Conservation (phyloP, 2,113 vertebrate species). For the Upupa epops region DNA sequence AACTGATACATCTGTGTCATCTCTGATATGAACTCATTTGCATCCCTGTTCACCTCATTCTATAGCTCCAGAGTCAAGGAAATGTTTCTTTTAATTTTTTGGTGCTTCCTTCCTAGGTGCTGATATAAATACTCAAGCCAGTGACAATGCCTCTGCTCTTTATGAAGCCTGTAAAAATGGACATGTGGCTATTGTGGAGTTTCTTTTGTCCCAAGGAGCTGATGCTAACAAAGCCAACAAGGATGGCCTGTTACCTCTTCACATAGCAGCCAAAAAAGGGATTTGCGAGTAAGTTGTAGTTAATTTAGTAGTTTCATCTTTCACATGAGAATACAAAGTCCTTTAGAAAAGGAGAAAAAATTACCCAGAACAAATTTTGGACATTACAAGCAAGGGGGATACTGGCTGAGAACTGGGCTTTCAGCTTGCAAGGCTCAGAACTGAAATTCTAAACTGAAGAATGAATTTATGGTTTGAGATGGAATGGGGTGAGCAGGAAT, state of each 20-base stretch:
- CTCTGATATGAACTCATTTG: neutral
- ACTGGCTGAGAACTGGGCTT: neutral
- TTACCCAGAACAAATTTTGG: neutral
- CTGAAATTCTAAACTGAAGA: neutral
- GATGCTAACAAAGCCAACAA: constrained; percentile 90
- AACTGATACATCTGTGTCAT: neutral
- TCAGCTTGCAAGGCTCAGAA: neutral
- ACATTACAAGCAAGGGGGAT: neutral
- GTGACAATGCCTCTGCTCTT: constrained; percentile 86
- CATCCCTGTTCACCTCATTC: neutral
- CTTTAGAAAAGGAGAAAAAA: neutral
- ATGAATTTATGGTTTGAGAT: neutral
- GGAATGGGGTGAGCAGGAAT: neutral
- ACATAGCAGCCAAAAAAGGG: constrained; percentile 87
- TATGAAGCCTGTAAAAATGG: constrained; percentile 92
- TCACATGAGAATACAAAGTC: neutral
- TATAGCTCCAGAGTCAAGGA: neutral
- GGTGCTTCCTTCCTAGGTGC: constrained; percentile 76
- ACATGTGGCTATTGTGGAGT: constrained; percentile 79
- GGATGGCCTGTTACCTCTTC: constrained; percentile 86
- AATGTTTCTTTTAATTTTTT: neutral
- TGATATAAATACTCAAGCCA: constrained; percentile 88
- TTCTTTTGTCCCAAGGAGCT: constrained; percentile 86
- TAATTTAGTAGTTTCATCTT: neutral
- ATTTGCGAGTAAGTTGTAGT: constrained; percentile 80